Base-by-base conservation (phyloP, 2,888 invertebrate species). In the Chalcosyrphus nemorum region DNA sequence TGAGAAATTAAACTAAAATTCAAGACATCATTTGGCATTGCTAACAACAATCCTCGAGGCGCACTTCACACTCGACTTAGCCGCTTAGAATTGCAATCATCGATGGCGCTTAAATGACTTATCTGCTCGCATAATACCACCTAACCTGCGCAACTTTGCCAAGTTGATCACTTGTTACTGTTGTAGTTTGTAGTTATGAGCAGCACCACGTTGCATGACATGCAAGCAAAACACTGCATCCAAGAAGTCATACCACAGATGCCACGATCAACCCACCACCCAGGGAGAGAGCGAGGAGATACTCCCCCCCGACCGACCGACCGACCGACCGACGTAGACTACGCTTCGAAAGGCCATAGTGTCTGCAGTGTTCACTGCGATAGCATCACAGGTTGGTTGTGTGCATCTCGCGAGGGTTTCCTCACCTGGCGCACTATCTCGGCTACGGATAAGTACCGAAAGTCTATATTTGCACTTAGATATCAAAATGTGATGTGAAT, bases 401-500 rank as follows among this genome's bases (percentile, higher is more conserved):
- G 61, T 59, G 66, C 77, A 54, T 65, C n/a, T n/a, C n/a, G n/a
- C 68, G 74, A 80, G 84, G 65, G 63, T 75, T 75, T 74, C 80
- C 80, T 74, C 84, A 80, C 80, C 80, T 80, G 74, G 74, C 65
- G 68, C 35, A 63, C 63, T 74, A 70, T 68, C 72, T 65, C 15
- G 74, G 74, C 72, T 32, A 61, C 27, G 84, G 70, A 84, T 75
- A 84, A 84, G 84, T 75, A 84, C 80, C 84, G 54, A 84, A 84
- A 84, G 80, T 84, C 84, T 84, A 80, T 84, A 84, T 84, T 84
- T 84, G 84, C 84, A 84, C 84, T 84, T 54, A 80, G 80, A 84
- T 84, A 84, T 84, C 80, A 84, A 84, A 84, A 84, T 84, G 80
- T 84, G 84, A 84, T 84, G 84, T 84, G 84, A 84, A 84, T 70